A percentile compares a stretch with the other conserved stretches of the same genome.
Conservation (phyloP, 2,888 invertebrate genomes). For the Omphaloscelis lunosa region DNA sequence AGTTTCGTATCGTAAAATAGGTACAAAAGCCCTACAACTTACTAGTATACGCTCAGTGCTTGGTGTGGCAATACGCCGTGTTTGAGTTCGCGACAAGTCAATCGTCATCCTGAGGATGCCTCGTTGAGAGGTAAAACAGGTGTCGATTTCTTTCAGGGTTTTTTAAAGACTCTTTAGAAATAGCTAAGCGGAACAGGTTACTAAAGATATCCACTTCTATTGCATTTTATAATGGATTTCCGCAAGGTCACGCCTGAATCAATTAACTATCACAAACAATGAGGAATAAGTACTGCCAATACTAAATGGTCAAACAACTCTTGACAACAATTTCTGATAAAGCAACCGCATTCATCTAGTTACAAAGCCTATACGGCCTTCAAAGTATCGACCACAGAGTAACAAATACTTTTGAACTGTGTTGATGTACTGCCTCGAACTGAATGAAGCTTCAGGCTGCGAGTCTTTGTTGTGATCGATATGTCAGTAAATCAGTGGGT, state of each 20-base stretch:
- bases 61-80: too few species aligned
- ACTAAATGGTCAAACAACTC: background rate
- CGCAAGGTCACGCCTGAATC: too few species aligned
- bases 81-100: too few species aligned
- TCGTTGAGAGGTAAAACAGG: too few species aligned
- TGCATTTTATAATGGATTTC: too few species aligned
- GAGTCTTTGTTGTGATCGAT: background rate
- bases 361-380: slow-evolving; percentile 13
- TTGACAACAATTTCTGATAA: background rate
- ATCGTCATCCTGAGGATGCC: too few species aligned
- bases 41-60: too few species aligned
- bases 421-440: background rate
- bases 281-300: background rate
- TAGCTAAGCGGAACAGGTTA: too few species aligned
- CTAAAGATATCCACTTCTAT: too few species aligned
- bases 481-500: background rate
- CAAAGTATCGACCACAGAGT: background rate
- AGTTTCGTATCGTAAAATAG: background rate
- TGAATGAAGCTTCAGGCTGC: background rate
- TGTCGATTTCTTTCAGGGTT: too few species aligned
- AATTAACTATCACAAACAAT: background rate
- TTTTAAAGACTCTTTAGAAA: too few species aligned
- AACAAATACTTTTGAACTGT: slow-evolving; percentile 11
- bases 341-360: slow-evolving; percentile 6
- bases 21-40: background rate